phyloP scores from a whole-genome alignment of 2,888 invertebrate genomes.

The Epicampocera succincta region DNA sequence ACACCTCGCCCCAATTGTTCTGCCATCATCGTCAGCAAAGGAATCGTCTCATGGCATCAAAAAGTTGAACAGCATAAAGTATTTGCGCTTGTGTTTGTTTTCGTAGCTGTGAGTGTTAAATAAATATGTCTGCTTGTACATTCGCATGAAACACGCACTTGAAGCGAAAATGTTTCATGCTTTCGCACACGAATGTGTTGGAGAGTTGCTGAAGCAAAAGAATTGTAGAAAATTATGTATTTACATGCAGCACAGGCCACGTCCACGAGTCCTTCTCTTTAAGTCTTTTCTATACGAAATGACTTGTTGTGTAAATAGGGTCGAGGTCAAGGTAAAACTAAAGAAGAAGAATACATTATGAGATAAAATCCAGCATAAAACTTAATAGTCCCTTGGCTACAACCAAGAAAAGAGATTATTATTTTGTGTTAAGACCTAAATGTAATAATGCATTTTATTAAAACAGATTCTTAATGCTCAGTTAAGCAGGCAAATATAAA shows the following conservation, averaged over 20 bases:
- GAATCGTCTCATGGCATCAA: not conserved
- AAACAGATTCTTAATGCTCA: too few relatives aligned
- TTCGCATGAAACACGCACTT: conserved; percentile 44
- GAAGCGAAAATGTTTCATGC: conserved; percentile 8
- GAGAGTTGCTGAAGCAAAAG: conserved; percentile 32
- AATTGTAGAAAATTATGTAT: conserved; percentile 45
- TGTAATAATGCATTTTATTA: too few relatives aligned
- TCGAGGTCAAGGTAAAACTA: conserved; percentile 43
- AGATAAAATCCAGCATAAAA: not conserved
- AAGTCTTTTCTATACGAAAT: conserved; percentile 19
- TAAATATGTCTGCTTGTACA: conserved; percentile 38
- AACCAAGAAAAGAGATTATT: not conserved
- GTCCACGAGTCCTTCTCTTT: conserved; percentile 28
- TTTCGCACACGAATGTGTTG: not conserved
- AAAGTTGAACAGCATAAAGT: not conserved
- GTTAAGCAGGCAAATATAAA: too few relatives aligned
- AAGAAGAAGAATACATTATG: conserved; percentile 7
- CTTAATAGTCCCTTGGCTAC: conserved; percentile 5
- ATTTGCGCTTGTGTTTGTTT: conserved; percentile 14
- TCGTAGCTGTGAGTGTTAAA: conserved; percentile 24
- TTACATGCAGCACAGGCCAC: conserved; percentile 51
- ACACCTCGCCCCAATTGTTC: too few relatives aligned
- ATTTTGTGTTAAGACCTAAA: not conserved
- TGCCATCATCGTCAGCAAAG: not conserved
- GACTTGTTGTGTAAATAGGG: conserved; percentile 24